Base-by-base conservation (phyloP, 2,797 vertebrate genomes). In the Craterocephalus amniculus region DNA sequence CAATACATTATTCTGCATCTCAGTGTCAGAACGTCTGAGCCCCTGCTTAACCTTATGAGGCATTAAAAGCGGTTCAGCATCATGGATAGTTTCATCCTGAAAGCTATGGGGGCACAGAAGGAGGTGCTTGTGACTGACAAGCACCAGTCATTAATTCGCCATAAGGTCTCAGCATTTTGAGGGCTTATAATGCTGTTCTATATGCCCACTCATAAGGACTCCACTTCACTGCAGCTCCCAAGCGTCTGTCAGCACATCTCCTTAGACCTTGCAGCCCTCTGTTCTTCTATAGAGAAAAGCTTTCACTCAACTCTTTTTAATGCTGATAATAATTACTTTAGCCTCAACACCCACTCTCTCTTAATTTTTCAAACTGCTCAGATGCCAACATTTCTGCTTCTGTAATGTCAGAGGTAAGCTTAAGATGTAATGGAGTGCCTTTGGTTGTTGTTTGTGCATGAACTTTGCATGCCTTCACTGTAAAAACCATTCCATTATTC, bases 401-500 rank as follows among this genome's bases (percentile, higher is more conserved):
- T 78, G 51, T 72, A 55, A 76, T 79, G 74, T 87, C 78, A 87
- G 61, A 84, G 64, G 75, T 76, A 72, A 66, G 35, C 56, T 55
- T 69, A 61, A 63, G 63, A 20, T 63, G 64, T 64, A 67, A 78
- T 74, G 67, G 78, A 81, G 51, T 20, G 67, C 67, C 74, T 65
- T 29, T 6, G 58, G 52, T 57, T 76, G 52, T 57, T 76, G 67
- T 74, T 48, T 78, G 31, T 74, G 34, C 48, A 5, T 59, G 58
- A 73, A 16, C 62, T 40, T 75, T 51, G n/a, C 57, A 22, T 64
- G 43, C 60, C 6, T 57, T 51, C 48, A 73, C 52, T 26, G 11
- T 67, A 10, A 72, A 58, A 72, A 74, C 52, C 56, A 60, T 73
- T 90, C 52, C 57, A 78, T 89, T 86, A 90, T 83, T 87, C 49